Base-by-base conservation (phyloP, 2,888 invertebrate species). In the Drosophila atroscutellata region DNA sequence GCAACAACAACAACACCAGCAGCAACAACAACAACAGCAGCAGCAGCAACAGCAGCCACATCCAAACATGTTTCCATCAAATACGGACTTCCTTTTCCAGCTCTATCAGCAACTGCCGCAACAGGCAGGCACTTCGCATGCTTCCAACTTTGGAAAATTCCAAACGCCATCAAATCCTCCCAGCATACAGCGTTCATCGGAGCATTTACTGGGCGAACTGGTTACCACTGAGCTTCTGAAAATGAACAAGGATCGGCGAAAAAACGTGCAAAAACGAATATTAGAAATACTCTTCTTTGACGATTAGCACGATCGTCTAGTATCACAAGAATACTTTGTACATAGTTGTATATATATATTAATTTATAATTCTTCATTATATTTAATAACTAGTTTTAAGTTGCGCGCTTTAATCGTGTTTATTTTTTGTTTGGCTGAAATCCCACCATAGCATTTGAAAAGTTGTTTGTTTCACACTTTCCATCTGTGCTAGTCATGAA, bases 271-370 rank as follows among this genome's bases (percentile, higher is more conserved):
- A 59, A 93, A 92, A 67, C 85, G 92, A 65, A 93, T 93, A 50
- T 82, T 93, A 45, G 93, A 93, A 85, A 93, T 93, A 72, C 84
- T 93, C 51, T 93, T 93, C 68, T 93, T 93, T 66, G 93, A 93
- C 45, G 93, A 93, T 79, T 93, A 83, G 86, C 42, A 20, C 45
- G 18, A 11, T 47, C 49, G 57, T 49, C 36, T 49, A 62, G 49
- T 70, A 75, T 75, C 65, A 63, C n/a, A 49, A 36, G 2, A 24
- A 18, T 28, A n/a, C 20, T 32, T 55, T 83, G 84, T 84, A 80
- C 50, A 82, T 80, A 83, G 28, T 61, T 71, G 59, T 60, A 50
- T 47, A 69, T 24, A 26, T 24, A 26, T 39, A 28, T 47, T 58
- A 39, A 59, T 54, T 39, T 65, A 45, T 51, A 39, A 50, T 47